A percentile compares a stretch with the other conserved stretches of the same genome.
These are phyloP conservation scores for Drosophila pseudotalamancana DNA, from an alignment of 2,888 invertebrate species.

Conservation along the genomic window DNA sequence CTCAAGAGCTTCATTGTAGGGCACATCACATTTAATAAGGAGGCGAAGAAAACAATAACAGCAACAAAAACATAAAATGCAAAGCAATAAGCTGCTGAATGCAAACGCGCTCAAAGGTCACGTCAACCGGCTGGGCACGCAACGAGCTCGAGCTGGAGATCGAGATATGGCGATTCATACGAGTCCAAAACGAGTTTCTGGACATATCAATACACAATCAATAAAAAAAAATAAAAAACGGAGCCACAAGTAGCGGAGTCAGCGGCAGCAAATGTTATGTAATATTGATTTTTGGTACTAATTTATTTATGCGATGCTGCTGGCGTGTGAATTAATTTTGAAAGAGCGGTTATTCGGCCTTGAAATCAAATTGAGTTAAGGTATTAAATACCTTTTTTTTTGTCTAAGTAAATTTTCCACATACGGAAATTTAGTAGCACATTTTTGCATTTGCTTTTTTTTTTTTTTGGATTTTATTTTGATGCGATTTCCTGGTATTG, in stretches of 20 bases:
- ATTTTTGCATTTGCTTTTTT: slow-evolving; percentile 27
- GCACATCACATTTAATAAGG: slow-evolving; percentile 41
- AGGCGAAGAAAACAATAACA: too few species aligned
- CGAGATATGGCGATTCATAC: slow-evolving; percentile 3
- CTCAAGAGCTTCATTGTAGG: slow-evolving; percentile 11
- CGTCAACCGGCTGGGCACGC: slow-evolving; percentile 69
- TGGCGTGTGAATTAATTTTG: slow-evolving; percentile 67
- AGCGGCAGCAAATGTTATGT: slow-evolving; percentile 59
- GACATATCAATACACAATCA: slow-evolving; percentile 46
- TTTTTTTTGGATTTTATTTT: slow-evolving; percentile 16
- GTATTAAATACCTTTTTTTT: too few species aligned
- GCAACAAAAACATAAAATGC: slow-evolving; percentile 15
- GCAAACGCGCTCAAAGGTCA: slow-evolving; percentile 73
- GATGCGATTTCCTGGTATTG: slow-evolving; percentile 62
- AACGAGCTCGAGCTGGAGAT: slow-evolving; percentile 39
- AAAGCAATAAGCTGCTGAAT: slow-evolving; percentile 32
- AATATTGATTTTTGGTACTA: slow-evolving; percentile 61
- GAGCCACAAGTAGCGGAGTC: slow-evolving; percentile 6
- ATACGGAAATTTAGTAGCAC: slow-evolving; percentile 35
- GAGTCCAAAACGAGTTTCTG: slow-evolving; percentile 58
- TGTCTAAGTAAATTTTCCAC: background rate
- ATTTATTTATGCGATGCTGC: slow-evolving; percentile 30
- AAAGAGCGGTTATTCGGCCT: slow-evolving; percentile 55
- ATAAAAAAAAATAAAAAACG: slow-evolving; percentile 6
- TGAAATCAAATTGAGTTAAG: slow-evolving; percentile 46